A percentile compares a stretch with the other conserved stretches of the same genome.
Evolutionary conservation across 2,888 invertebrate genomes (phyloP).

Genomic region (Serripes groenlandicus): DNA sequence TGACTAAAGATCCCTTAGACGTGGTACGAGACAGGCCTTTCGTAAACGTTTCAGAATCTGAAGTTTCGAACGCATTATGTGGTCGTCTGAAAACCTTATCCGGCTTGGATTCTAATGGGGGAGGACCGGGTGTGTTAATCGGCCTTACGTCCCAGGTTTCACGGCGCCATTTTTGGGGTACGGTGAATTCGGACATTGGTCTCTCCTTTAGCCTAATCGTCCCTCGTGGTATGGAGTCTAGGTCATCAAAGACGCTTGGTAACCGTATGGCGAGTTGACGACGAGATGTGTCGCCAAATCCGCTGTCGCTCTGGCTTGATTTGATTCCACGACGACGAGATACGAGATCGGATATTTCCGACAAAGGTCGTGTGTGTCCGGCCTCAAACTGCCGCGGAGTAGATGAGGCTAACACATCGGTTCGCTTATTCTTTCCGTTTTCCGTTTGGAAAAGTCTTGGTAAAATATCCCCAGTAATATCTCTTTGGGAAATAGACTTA

Average conservation of each 20-base stretch:
- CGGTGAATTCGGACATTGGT: conserved; percentile 51
- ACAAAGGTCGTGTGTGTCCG: background rate
- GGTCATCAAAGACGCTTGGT: conserved; percentile 7
- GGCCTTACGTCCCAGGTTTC: conserved; percentile 55
- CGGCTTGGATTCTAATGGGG: background rate
- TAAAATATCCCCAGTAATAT: conserved; percentile 38
- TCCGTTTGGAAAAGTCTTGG: conserved; percentile 20
- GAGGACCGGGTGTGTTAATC: conserved; percentile 25
- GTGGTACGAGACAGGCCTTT: conserved; percentile 8
- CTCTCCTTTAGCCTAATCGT: conserved; percentile 38
- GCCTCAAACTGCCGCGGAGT: background rate
- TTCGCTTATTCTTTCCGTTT: background rate
- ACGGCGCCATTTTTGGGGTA: conserved; percentile 43
- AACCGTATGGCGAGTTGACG: conserved; percentile 26
- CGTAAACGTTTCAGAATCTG: background rate
- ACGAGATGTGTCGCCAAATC: background rate
- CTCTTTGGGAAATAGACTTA: background rate
- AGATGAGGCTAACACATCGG: background rate
- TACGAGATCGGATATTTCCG: conserved; percentile 36
- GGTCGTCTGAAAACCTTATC: background rate
- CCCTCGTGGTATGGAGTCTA: background rate
- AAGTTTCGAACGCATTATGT: background rate
- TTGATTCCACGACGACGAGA: conserved; percentile 2
- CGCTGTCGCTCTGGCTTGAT: background rate
- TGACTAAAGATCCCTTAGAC: conserved; percentile 4